Evolutionary conservation across 1,140 invertebrate genomes (phyloP), one percentile per base, ranked within the genome.

Genomic region (Papilio dardanus): DNA sequence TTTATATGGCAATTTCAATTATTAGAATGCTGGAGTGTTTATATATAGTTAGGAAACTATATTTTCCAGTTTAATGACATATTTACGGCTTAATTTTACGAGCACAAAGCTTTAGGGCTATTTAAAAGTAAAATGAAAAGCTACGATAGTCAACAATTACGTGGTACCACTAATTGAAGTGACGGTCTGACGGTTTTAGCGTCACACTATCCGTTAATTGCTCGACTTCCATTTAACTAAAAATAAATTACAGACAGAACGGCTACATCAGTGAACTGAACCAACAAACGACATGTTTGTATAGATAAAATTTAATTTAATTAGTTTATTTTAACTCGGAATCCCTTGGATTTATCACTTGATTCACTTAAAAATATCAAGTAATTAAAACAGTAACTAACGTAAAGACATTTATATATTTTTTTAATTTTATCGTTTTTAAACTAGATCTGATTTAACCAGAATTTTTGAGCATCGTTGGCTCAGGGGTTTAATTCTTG

Each of bases 181-280:
- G 54, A 62, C 54, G 24, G 24, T 62, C 24, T 12, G 54, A 62
- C 54, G 24, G 24, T 62, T 62, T 62, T 62, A 62, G 54, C 24
- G 54, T 62, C 54, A 62, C 54, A 62, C 54, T 62, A 62, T 62
- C 54, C 54, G 54, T 62, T 62, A 62, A 62, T 62, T 62, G 54
- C 54, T 62, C 54, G 54, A 24, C 54, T 62, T 62, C 54, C 54
- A 30, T 62, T 62, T 62, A 62, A 30, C 54, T 62, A 62, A 62
- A 62, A 62, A 62, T 28, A 62, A 62, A 62, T 62, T 30, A 62
- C 21, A 62, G 24, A 21, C 54, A 14, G 21, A 62, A 62, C 30
- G 24, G 54, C 54, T 62, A 28, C 54, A 28, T 62, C 54, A 62
- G 54, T 62, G 54, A 62, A 50, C 46, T 5, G 14, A 21, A 30